Evolutionary conservation across 2,888 invertebrate species (phyloP), one percentile per base, ranked within the genome.

Genomic region (Caenorhabditis doughertyi): DNA sequence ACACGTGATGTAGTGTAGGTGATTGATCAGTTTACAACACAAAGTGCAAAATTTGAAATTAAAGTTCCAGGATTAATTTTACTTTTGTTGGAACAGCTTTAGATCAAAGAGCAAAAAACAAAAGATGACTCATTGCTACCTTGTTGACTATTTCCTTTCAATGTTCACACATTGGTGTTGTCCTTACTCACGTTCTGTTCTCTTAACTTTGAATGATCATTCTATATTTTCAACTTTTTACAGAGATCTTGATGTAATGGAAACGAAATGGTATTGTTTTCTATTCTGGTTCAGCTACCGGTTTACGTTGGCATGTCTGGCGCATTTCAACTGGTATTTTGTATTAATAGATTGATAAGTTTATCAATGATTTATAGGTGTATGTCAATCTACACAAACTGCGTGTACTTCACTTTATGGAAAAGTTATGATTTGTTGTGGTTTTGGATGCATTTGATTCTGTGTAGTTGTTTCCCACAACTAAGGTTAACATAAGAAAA

Each of bases 381-480:
- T 44, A 67, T 88, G 79, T 83, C 88, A 21, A 73, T 89, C 70
- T 89, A 89, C 81, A 85, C 89, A 16, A 90, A 89, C 60, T 91
- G 91, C 73, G 86, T 88, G 55, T 91, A 89, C 77, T 91, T 91
- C 58, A 84, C 87, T 18, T 64, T 90, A 23, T 91, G 91, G 91
- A 91, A 91, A 77, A 83, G 83, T 39, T 91, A 90, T 82, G 91
- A 91, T 86, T 79, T 91, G 21, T 77, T 91, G 13, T 91, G 91
- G 91, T 91, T 91, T 71, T 91, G 91, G 91, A 86, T 86, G 87
- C 91, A 91, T 81, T 68, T 91, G 27, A 71, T 86, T 8, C 80
- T 91, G 0, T 91, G 91, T 53, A 83, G 81, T 62, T 91, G 91
- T 62, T 89, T 91, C 49, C 87, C 87, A 13, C 87, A 87, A 39